Evolutionary conservation across 2,888 invertebrate species (phyloP), one percentile per base, ranked within the genome.

Genomic region (Papilio demoleus): DNA sequence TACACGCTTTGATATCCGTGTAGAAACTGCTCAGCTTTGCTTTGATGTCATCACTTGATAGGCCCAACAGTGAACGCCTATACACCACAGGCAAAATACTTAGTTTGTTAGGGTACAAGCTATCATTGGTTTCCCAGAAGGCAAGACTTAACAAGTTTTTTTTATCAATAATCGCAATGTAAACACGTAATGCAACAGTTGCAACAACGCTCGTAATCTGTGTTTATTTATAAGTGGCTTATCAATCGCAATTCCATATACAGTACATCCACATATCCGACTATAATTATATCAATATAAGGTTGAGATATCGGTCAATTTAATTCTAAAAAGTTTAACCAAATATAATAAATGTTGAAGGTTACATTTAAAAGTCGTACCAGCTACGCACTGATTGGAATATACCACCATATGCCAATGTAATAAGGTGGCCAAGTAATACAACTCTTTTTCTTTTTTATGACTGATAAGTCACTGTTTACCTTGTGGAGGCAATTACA

Each of bases 231-330:
- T 8, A 40, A 50, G 6, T n/a, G 22, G 40, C 19, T 34, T 67
- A 61, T 66, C 47, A 50, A 66, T 61, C 1, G 34, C 24, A 19
- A 27, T 27, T 27, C 38, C 40, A 11, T 61, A 61, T 56, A 42
- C 11, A 63, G 62, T 8, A 31, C 19, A 31, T 27, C 34, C 19
- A 19, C 40, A n/a, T 50, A 40, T 50, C 60, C 40, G 31, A 12
- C 45, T 63, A 56, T 45, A 45, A 58, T 45, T 56, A 58, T 36
- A 45, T 58, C 58, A 63, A 63, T 68, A 63, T 58, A 3, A 24
- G n/a, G 5, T 14, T 11, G 56, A 53, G 31, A 42, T 58, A 17
- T 58, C 56, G 38, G 45, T 63, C 36, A 58, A 63, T 68, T 1
- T 19, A 42, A 56, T 67, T 62, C 17, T 50, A 31, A 4, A 42